Evolutionary conservation across 2,888 invertebrate genomes (phyloP), one percentile per base, ranked within the genome.

Genomic region (Lamellibrachia columna): DNA sequence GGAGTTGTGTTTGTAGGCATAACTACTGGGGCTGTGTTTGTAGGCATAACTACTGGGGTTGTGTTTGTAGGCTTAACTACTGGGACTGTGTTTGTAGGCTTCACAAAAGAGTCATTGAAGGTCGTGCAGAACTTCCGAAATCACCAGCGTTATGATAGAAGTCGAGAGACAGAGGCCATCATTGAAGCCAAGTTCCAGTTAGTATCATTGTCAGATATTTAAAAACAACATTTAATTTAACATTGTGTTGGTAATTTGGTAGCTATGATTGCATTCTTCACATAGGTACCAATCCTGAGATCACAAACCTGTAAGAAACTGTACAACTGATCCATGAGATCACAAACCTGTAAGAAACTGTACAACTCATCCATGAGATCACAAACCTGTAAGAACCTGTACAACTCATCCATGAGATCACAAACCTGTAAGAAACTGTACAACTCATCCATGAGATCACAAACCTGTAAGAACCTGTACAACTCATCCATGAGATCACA

Each of bases 51-150:
- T 22, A 91, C 28, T 91, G 40, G 4, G 15, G 15, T 2, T 40
- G n/a, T 91, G 91, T 91, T 92, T 60, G n/a, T 94, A 96, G 96
- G 95, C 22, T 96, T 15, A 75, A 75, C 3, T 22, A 91, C 28
- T 91, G 40, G 4, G 15, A 1, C 28, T 40, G n/a, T 91, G 91
- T 91, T 92, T 60, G n/a, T 94, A 96, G 96, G 95, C 22, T 96
- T 95, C 93, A 95, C 96, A 8, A 96, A 96, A 92, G 96, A 96
- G 52, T 94, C 95, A 22, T 95, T 95, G 95, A 96, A 96, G 93
- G 94, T 94, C 90, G 95, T 96, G 6, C 94, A 94, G 60, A 93
- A 94, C 92, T 95, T 94, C 93, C 53, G 93, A 91, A 92, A 91
- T 3, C 93, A 93, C 58, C 94, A 94, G 40, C 93, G 95, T 55